phyloP scores from a whole-genome alignment of 2,113 vertebrate genomes.

The Halcyon malimbica region DNA sequence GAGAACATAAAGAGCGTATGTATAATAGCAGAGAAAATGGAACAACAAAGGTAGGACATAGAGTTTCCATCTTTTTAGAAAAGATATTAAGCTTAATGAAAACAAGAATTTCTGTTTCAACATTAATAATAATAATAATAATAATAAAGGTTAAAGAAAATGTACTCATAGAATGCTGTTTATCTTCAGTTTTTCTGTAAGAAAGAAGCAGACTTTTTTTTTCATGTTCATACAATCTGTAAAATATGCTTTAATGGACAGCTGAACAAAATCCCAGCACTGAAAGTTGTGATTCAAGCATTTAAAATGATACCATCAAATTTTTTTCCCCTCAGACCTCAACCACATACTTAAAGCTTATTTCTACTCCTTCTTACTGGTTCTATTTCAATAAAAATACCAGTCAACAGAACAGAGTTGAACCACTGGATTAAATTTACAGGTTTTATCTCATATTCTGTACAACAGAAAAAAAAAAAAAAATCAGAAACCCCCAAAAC shows the following conservation, averaged over 20 bases:
- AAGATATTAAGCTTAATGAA: not conserved
- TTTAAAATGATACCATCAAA: not conserved
- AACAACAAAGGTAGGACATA: not conserved
- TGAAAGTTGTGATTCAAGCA: not conserved
- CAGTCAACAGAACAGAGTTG: not conserved
- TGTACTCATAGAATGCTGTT: not conserved
- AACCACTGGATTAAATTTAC: not conserved
- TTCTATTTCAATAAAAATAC: not conserved
- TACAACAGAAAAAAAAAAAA: not conserved
- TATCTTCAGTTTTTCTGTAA: not conserved
- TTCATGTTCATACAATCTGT: not conserved
- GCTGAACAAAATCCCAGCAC: not conserved
- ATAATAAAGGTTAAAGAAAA: not conserved
- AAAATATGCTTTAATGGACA: not conserved
- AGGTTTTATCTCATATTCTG: not conserved
- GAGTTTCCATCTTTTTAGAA: not conserved
- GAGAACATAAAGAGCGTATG: not conserved
- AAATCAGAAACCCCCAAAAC: not conserved
- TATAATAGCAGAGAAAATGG: not conserved
- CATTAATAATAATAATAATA: too few species aligned
- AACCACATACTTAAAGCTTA: not conserved
- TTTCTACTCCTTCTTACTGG: not conserved
- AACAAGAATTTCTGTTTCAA: not conserved
- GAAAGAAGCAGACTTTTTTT: not conserved
- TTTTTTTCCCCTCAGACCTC: not conserved